Base-by-base conservation (phyloP, 1,140 invertebrate species). In the Zaprionus camerounensis region DNA sequence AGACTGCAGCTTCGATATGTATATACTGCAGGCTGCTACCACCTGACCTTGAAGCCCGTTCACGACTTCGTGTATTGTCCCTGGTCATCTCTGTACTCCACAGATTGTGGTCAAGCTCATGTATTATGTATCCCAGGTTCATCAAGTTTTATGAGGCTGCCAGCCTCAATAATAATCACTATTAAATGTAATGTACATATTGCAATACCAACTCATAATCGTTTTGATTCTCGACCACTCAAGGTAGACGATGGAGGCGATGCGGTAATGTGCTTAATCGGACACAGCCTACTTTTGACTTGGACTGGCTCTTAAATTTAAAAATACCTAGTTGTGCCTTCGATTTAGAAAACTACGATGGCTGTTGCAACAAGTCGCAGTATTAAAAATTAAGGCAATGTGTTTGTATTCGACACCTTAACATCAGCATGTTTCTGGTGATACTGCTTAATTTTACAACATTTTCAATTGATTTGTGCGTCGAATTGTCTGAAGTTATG, bases 91-190 rank as follows among this genome's bases (percentile, higher is more conserved):
- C 31, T 66, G 44, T 7, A 24, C 20, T 56, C 53, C n/a, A 15
- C 4, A 15, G 24, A 66, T 79, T 72, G 72, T 68, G 84, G 71
- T 80, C 71, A 70, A 71, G 11, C 71, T 68, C 51, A 72, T 75
- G 67, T 49, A 67, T 70, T 46, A 69, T 75, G 69, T 24, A 59
- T 24, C n/a, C 49, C 15, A 24, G 17, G 38, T 53, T 62, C 68
- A 44, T 63, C 44, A 61, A 64, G 22, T 70, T 71, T 65, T 65
- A 61, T 65, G 66, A 66, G 34, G 41, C 56, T 49, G 59, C 49
- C 49, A 17, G 36, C 65, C 57, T 57, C 51, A 17, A 62, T 41
- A 78, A 64, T 71, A 63, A 64, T 76, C 53, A 51, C 74, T 59
- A 69, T 74, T 74, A 53, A 68, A 67, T 49, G 55, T 53, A 63